These are phyloP conservation scores for Delphinus delphis DNA, from an alignment of 2,113 vertebrate genomes.

Conservation along the genomic window DNA sequence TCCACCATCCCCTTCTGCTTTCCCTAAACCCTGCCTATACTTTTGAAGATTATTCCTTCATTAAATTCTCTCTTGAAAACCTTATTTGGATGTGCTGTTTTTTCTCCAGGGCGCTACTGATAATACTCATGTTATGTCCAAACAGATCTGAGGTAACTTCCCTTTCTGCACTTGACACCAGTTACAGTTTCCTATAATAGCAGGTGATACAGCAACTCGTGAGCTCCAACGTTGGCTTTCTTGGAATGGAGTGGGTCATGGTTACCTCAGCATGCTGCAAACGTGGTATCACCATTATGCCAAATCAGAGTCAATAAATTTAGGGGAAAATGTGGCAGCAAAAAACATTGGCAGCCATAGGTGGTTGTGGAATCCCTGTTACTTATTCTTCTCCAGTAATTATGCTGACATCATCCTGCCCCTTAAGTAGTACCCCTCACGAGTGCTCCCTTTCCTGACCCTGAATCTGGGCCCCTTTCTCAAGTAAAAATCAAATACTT, in stretches of 20 bases:
- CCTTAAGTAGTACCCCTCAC: neutral
- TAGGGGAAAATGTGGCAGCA: neutral
- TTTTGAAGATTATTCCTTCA: neutral
- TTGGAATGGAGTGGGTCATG: neutral
- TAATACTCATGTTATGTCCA: neutral
- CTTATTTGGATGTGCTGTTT: neutral
- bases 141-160: neutral
- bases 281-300: neutral
- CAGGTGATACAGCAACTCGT: neutral
- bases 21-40: neutral
- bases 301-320: neutral
- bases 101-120: neutral
- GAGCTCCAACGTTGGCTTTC: neutral
- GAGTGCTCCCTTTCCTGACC: neutral
- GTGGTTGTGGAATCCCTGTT: neutral
- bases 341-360: neutral
- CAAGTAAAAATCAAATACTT: neutral
- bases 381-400: neutral
- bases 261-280: neutral
- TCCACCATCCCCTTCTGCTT: neutral
- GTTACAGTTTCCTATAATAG: neutral
- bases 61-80: neutral
- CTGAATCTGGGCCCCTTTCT: neutral
- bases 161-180: neutral
- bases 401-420: neutral